Percentiles rank a stretch among this genome's conserved stretches.
These are phyloP conservation scores for Mormyrus hasselquistii DNA, from an alignment of 2,797 vertebrate species.

Conservation along the genomic window DNA sequence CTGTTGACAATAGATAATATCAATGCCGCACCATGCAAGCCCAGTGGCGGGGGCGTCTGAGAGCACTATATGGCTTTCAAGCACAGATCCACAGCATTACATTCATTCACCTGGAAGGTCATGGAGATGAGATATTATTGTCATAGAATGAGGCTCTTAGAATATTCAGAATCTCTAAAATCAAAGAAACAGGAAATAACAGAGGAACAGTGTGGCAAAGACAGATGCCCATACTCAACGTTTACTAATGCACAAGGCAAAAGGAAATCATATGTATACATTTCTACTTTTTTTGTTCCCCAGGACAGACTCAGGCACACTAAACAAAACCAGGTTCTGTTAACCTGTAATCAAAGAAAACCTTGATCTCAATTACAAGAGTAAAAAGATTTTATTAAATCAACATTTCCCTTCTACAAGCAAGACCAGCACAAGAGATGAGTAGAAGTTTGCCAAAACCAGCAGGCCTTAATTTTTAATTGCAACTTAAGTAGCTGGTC, in stretches of 20 bases:
- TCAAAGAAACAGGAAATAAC: conserved; percentile 62
- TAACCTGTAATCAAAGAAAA: neutral
- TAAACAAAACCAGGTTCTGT: neutral
- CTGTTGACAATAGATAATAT: conserved; percentile 35
- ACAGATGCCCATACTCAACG: conserved; percentile 54
- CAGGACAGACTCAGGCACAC: neutral
- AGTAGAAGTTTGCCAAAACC: neutral
- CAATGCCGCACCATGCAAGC: conserved; percentile 71
- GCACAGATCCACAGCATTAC: conserved; percentile 54
- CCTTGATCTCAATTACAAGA: neutral
- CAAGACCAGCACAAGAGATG: neutral
- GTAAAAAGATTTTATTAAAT: neutral
- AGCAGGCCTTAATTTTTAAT: neutral
- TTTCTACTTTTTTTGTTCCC: neutral
- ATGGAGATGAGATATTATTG: conserved; percentile 92
- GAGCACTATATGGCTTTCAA: conserved; percentile 58
- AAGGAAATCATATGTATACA: neutral
- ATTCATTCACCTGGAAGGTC: conserved; percentile 90
- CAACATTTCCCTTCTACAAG: neutral
- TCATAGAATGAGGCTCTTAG: conserved; percentile 99
- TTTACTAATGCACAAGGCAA: conserved; percentile 29
- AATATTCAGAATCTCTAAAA: conserved; percentile 92
- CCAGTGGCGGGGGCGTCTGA: conserved; percentile 66
- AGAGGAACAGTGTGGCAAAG: conserved; percentile 63
- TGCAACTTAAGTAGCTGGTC: neutral